Evolutionary conservation across 2,113 vertebrate genomes (phyloP), one percentile per base, ranked within the genome.

Genomic region (Strix aluco): DNA sequence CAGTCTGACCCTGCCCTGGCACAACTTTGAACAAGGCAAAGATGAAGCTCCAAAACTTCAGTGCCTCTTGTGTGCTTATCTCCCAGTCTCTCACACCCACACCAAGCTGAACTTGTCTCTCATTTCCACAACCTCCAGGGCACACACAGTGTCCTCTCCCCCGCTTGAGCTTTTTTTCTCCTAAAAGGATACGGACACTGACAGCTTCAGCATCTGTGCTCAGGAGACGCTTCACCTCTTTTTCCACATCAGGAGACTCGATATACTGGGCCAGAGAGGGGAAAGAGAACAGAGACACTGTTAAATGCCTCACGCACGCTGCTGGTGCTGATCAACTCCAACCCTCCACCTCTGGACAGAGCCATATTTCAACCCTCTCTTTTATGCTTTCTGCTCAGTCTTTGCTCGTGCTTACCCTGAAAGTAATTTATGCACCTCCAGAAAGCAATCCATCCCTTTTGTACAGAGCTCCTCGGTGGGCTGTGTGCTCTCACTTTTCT

Each of bases 181-280:
- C 36, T 71, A 13, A 97, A 99, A 99, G 98, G 99, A 99, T 99
- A 99, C 98, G 99, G 86, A 99, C 98, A 96, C 98, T 98, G 97
- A 99, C 97, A 30, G 99, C 99, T 69, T 99, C 99, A 10, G 99
- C 98, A 91, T 99, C 99, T 32, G 99, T 99, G 96, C 98, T 99
- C 92, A 99, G 98, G 84, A 99, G 97, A 94, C 99, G 98, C 82
- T 99, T 99, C 97, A 99, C 99, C 96, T 99, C 99, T 90, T 99
- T 99, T 88, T 99, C 99, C 96, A 99, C 99, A 83, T 99, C 99
- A 94, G 99, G 99, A 96, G 99, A 99, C 75, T 99, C 99, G 16
- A 98, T 98, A 92, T 98, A 98, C 99, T 99, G 97, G 44, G 86
- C 61, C 77, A 96, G 72, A 83, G 72, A 83, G 6, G 23, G 29